Base-by-base conservation (phyloP, 2,797 vertebrate species). In the Oryzias sinensis region DNA sequence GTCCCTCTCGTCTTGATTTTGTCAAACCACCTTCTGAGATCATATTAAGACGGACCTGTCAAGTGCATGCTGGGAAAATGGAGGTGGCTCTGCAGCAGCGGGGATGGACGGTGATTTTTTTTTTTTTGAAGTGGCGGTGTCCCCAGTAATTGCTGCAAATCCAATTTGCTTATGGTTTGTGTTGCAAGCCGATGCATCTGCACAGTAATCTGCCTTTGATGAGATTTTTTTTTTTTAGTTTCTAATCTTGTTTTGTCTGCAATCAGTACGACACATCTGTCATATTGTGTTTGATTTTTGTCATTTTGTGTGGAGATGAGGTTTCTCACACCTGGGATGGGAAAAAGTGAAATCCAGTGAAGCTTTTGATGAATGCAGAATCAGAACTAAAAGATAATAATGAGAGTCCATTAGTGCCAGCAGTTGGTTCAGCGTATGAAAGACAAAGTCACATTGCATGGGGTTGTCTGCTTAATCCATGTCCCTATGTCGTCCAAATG, bases 71-170 rank as follows among this genome's bases (percentile, higher is more conserved):
- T 82, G 82, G 86, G 83, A 83, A 7, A 64, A 45, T 37, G 45
- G 44, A 49, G 1, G 17, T 46, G 3, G 43, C 58, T 57, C 54
- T 20, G 53, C 57, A 69, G 74, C 71, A 70, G 65, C 75, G 63
- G 70, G 70, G 59, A 44, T 57, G 61, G 50, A 51, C 11, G 14
- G 54, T 52, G 70, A 75, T 81, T 37, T 66, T 71, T 18, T 66
- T 71, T 18, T 18, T 22, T 22, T 22, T 22, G 20, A 79, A 83
- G 68, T 61, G 53, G 49, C 16, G 25, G 69, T 51, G 70, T 75
- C 74, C 74, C 45, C 72, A 69, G 73, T 86, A 85, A 89, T 89
- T 78, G 72, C 69, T 59, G 43, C 55, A 81, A 87, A 88, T 88
- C 71, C 62, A 66, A 76, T 89, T 83, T 77, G 70, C 77, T 79